Evolutionary conservation across 2,888 invertebrate genomes (phyloP).

Genomic region (Xylota sylvarum): DNA sequence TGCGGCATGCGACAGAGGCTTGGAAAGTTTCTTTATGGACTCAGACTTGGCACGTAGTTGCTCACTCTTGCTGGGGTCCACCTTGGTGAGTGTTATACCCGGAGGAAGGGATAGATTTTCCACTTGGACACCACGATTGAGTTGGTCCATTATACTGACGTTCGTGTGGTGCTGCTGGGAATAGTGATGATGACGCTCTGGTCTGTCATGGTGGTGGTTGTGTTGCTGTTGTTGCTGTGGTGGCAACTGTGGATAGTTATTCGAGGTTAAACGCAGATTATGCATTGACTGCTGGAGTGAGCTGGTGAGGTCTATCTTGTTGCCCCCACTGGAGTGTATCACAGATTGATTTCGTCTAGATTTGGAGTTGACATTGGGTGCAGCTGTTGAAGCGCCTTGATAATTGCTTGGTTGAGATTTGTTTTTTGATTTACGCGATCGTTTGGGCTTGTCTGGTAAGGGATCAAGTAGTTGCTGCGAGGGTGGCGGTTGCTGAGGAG

Average conservation of each 20-base stretch:
- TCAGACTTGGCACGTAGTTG: conserved; percentile 83
- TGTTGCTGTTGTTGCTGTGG: conserved; percentile 62
- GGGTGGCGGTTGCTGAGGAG: conserved; percentile 61
- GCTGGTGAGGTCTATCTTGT: conserved; percentile 75
- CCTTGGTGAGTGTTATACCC: conserved; percentile 92
- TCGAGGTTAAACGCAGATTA: conserved; percentile 79
- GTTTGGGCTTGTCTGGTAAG: conserved; percentile 60
- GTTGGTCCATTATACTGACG: conserved; percentile 85
- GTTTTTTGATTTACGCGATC: conserved; percentile 68
- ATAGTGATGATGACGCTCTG: conserved; percentile 70
- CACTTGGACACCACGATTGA: conserved; percentile 85
- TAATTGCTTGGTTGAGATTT: conserved; percentile 53
- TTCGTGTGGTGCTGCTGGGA: conserved; percentile 76
- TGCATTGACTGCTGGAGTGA: conserved; percentile 81
- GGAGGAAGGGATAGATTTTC: conserved; percentile 90
- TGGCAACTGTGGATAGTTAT: conserved; percentile 75
- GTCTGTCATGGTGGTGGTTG: conserved; percentile 53
- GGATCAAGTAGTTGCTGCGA: conserved; percentile 34
- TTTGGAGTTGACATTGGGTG: conserved; percentile 35
- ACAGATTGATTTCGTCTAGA: conserved; percentile 75
- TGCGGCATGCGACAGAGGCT: conserved; percentile 79
- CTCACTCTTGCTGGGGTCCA: conserved; percentile 86
- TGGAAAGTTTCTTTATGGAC: conserved; percentile 83
- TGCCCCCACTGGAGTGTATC: conserved; percentile 66
- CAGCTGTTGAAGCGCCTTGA: conserved; percentile 16